Conservation (phyloP, 2,797 vertebrate species). For the Jordanella pulchra region DNA sequence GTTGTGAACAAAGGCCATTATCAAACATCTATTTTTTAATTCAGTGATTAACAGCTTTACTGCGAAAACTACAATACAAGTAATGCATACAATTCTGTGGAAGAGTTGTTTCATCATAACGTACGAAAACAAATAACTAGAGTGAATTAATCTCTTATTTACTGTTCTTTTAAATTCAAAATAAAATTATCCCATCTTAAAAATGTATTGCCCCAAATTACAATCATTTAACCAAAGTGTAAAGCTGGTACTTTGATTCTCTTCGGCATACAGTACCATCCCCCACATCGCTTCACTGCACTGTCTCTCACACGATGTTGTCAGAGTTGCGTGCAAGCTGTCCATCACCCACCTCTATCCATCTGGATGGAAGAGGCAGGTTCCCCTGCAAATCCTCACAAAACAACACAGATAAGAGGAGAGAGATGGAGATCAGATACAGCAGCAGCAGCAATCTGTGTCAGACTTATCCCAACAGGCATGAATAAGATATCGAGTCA, state of each 20-base stretch:
- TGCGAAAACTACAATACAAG: neutral
- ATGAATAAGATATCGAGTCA: slow-evolving; percentile 49
- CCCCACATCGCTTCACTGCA: slow-evolving; percentile 27
- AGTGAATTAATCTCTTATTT: neutral
- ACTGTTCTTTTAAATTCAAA: neutral
- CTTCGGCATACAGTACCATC: slow-evolving; percentile 28
- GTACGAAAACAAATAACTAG: too few relatives aligned
- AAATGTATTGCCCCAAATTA: slow-evolving; percentile 1
- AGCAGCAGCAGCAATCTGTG: slow-evolving; percentile 26
- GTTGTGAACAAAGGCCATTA: neutral
- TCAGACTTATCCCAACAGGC: slow-evolving; percentile 16
- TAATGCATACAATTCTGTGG: neutral
- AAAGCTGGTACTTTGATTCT: slow-evolving; percentile 49
- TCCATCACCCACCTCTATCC: slow-evolving; percentile 53
- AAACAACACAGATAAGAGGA: slow-evolving; percentile 38
- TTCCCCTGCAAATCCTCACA: slow-evolving; percentile 41
- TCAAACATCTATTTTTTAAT: neutral
- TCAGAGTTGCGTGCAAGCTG: slow-evolving; percentile 48
- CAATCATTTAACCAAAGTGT: neutral
- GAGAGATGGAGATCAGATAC: slow-evolving; percentile 30
- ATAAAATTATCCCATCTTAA: neutral
- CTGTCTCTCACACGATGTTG: slow-evolving; percentile 34
- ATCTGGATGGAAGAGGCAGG: slow-evolving; percentile 51
- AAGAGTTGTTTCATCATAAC: neutral
- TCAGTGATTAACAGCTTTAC: neutral